These are phyloP conservation scores for Simalia tracyae DNA, from an alignment of 2,797 vertebrate species.

Conservation along the genomic window DNA sequence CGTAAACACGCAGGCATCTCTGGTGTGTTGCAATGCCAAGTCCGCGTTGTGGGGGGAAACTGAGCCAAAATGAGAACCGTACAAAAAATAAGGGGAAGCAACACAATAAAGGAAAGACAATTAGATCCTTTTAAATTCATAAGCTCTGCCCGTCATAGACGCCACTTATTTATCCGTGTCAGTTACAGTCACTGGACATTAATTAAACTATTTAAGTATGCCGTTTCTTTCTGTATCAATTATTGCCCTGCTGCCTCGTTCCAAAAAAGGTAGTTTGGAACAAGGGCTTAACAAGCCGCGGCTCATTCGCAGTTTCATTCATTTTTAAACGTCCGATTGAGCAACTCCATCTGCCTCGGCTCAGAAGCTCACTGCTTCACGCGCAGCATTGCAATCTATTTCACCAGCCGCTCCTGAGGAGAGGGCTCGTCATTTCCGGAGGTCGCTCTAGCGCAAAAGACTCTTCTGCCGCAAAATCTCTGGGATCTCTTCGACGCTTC, in stretches of 20 bases:
- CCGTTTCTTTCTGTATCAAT: too few species aligned
- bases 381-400: not conserved
- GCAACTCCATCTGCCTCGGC: not conserved
- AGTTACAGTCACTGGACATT: not conserved
- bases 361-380: not conserved
- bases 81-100: not conserved
- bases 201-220: not conserved
- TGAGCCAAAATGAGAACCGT: not conserved
- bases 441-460: not conserved
- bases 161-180: not conserved
- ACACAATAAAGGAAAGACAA: not conserved
- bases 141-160: not conserved
- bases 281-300: too few species aligned
- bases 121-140: not conserved
- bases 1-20: not conserved
- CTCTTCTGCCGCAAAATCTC: not conserved
- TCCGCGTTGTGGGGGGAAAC: not conserved
- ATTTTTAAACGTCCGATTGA: not conserved
- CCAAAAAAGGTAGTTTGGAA: not conserved
- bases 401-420: not conserved
- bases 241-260: not conserved
- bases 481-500: not conserved
- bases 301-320: not conserved
- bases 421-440: not conserved
- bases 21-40: not conserved